Evolutionary conservation across 2,113 vertebrate species (phyloP).

Genomic region (Triplophysa tibetana): DNA sequence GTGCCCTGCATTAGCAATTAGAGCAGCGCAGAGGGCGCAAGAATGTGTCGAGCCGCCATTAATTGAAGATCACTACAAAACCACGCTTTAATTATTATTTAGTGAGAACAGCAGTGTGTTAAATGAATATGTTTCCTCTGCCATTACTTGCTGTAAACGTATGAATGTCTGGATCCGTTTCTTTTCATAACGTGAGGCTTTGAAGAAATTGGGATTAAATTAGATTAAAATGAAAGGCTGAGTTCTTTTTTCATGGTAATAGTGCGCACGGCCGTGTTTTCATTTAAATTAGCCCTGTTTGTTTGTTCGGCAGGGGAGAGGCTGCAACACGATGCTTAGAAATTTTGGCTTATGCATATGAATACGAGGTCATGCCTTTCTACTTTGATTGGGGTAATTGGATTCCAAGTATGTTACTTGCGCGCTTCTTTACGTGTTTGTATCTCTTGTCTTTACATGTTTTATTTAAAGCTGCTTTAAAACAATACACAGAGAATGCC

Average conservation of each 20-base stretch:
- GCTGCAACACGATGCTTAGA: constrained; percentile 10
- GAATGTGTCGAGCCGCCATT: constrained; percentile 77
- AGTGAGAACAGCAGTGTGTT: constrained; percentile 71
- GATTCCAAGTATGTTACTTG: neutral
- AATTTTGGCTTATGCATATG: constrained; percentile 16
- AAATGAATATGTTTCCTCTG: constrained; percentile 71
- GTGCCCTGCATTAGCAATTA: constrained; percentile 75
- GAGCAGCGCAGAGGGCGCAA: constrained; percentile 71
- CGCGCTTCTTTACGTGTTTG: too few relatives aligned
- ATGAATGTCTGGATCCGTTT: constrained; percentile 71
- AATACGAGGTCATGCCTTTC: neutral
- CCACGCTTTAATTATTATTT: constrained; percentile 78
- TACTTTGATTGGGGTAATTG: constrained; percentile 19
- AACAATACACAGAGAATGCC: too few relatives aligned
- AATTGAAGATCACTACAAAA: constrained; percentile 78
- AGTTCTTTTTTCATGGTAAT: constrained; percentile 69
- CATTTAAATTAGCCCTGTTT: constrained; percentile 57
- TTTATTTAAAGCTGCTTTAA: too few relatives aligned
- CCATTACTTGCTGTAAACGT: constrained; percentile 71
- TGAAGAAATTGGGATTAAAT: constrained; percentile 75
- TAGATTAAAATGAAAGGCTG: constrained; percentile 72
- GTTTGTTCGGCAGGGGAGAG: constrained; percentile 48
- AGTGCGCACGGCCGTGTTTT: constrained; percentile 56
- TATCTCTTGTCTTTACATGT: too few relatives aligned
- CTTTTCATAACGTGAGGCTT: constrained; percentile 71